Evolutionary conservation across 2,797 vertebrate species (phyloP).

Genomic region (Tamandua tetradactyla): DNA sequence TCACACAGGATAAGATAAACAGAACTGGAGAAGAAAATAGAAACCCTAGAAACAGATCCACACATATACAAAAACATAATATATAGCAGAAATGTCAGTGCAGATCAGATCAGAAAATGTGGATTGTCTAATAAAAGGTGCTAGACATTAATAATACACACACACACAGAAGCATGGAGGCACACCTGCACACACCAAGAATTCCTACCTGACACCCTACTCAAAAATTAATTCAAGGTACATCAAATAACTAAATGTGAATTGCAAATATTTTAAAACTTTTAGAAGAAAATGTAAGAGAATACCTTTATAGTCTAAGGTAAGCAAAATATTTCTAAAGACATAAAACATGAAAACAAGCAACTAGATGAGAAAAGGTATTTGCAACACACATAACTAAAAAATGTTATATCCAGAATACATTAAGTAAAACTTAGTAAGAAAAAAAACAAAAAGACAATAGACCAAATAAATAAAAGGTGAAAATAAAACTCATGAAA

Average conservation of each 20-base stretch:
- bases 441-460: not conserved
- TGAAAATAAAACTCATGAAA: not conserved
- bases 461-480: not conserved
- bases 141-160: not conserved
- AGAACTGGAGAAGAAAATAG: too few relatives aligned
- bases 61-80: not conserved
- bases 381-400: too few relatives aligned
- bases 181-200: too few relatives aligned
- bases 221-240: not conserved
- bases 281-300: too few relatives aligned
- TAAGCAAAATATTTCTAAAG: not conserved
- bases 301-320: too few relatives aligned
- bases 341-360: not conserved
- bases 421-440: not conserved
- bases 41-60: too few relatives aligned
- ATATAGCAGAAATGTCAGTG: not conserved
- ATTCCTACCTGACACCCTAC: not conserved
- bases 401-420: not conserved
- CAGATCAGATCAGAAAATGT: not conserved
- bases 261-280: not conserved
- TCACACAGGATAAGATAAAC: too few relatives aligned
- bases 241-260: not conserved
- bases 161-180: too few relatives aligned
- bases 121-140: not conserved
- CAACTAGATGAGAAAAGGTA: not conserved